Evolutionary conservation across 2,113 vertebrate genomes (phyloP).

Genomic region (Diadophis punctatus): DNA sequence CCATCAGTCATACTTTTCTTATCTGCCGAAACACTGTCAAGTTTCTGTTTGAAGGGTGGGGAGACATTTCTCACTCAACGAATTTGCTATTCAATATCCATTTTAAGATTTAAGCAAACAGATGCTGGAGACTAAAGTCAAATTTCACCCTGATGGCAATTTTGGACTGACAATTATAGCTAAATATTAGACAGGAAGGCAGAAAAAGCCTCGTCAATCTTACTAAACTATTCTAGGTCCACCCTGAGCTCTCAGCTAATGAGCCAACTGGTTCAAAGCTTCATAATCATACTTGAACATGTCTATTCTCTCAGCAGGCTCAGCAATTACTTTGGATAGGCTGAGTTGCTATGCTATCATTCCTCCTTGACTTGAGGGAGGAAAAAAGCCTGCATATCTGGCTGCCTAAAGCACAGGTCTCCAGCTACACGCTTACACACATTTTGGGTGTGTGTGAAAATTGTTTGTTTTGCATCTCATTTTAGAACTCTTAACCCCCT

Average conservation of each 20-base stretch:
- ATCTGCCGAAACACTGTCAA: constrained; percentile 15
- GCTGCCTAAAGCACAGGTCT: background rate
- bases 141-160: constrained; percentile 15
- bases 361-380: background rate
- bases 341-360: background rate
- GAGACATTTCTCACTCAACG: constrained; percentile 9
- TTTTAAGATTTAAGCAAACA: constrained; percentile 46
- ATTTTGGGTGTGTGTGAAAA: background rate
- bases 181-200: constrained; percentile 4
- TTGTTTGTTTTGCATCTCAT: background rate
- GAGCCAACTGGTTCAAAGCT: background rate
- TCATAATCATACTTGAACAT: background rate
- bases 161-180: constrained; percentile 27
- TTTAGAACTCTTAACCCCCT: background rate
- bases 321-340: background rate
- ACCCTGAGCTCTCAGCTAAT: background rate
- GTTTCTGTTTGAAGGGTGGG: background rate
- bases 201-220: background rate
- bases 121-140: constrained; percentile 28
- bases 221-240: constrained; percentile 5
- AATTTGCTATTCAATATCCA: constrained; percentile 33
- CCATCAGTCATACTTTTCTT: background rate
- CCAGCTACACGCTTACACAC: background rate
- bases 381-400: background rate
- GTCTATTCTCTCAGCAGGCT: background rate